These are phyloP conservation scores for Orchestia grillus DNA, from an alignment of 1,140 invertebrate genomes.

Conservation along the genomic window DNA sequence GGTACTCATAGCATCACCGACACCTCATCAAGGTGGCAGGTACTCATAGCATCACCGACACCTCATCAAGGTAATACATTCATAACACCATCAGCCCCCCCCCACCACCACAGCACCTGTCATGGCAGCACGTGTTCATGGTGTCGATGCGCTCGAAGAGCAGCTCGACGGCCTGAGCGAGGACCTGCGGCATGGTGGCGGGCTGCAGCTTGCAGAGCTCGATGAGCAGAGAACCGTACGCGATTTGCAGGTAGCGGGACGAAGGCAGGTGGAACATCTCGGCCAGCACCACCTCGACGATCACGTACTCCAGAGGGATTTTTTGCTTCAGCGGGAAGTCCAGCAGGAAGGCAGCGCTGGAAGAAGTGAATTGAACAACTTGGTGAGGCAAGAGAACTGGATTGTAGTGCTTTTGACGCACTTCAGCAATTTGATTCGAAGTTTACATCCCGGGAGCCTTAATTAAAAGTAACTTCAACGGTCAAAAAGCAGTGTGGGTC, in stretches of 20 bases:
- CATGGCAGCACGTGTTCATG: conserved; percentile 97
- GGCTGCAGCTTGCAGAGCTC: conserved; percentile 98
- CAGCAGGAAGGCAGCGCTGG: conserved; percentile 85
- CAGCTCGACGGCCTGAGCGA: conserved; percentile 98
- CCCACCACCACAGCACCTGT: conserved; percentile 79
- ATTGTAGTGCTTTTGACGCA: no score
- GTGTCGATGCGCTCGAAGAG: conserved; percentile 95
- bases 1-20: no score
- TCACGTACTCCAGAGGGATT: conserved; percentile 97
- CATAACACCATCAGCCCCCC: no score
- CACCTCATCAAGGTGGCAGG: no score
- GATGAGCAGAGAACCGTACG: conserved; percentile 95
- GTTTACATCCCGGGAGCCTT: no score
- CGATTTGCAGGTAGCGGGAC: conserved; percentile 89
- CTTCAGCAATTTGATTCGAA: no score
- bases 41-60: no score
- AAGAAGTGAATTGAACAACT: no score
- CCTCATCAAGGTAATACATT: no score
- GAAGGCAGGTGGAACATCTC: conserved; percentile 94
- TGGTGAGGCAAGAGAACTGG: no score
- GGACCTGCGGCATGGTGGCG: conserved; percentile 94
- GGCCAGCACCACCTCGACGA: conserved; percentile 96
- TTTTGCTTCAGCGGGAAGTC: conserved; percentile 93
- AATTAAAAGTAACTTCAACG: no score
- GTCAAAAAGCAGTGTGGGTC: no score